phyloP scores from a whole-genome alignment of 2,888 invertebrate species.

The Scrobipalpa costella region DNA sequence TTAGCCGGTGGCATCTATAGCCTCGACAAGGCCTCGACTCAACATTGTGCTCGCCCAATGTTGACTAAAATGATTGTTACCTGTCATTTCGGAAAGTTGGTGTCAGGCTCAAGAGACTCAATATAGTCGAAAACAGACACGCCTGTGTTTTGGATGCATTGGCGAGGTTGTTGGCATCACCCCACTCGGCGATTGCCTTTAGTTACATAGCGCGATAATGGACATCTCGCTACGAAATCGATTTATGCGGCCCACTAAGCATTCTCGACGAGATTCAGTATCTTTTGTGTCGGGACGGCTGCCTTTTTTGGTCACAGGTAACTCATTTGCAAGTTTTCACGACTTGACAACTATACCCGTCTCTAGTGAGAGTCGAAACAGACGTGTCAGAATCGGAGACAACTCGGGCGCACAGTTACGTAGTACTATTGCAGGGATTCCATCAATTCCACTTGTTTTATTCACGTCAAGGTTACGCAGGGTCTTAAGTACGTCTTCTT shows the following conservation, averaged over 20 bases:
- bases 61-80: no score
- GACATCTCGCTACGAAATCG: no score
- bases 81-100: no score
- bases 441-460: background rate
- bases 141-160: no score
- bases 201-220: no score
- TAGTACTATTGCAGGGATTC: background rate
- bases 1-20: no score
- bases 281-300: conserved; percentile 9
- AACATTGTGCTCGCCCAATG: no score
- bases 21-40: no score
- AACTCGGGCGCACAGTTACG: no score
- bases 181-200: background rate
- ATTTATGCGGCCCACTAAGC: background rate
- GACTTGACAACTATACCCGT: background rate
- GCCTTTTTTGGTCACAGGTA: background rate
- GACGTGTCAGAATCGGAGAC: background rate
- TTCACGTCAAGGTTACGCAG: background rate
- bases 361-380: background rate
- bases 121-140: no score
- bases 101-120: no score
- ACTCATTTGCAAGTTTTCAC: background rate
- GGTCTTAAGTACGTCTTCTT: background rate
- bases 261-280: background rate
- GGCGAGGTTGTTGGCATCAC: no score